Evolutionary conservation across 2,888 invertebrate genomes (phyloP).

Genomic region (Pseudolycoriella hygida): DNA sequence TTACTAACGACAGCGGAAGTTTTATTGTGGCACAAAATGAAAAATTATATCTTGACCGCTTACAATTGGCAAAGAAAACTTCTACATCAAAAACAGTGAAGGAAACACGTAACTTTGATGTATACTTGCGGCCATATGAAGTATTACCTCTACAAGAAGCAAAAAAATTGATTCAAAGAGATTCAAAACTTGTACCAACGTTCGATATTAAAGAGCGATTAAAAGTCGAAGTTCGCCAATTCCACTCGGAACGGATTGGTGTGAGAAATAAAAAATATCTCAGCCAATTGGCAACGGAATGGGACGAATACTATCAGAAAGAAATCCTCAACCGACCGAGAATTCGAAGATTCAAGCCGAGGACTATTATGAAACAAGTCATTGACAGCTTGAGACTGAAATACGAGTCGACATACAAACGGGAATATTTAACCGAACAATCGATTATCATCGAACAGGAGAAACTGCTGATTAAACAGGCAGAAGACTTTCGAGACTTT

Average conservation of each 20-base stretch:
- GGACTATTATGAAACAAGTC: slow-evolving; percentile 17
- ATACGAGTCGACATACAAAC: slow-evolving; percentile 23
- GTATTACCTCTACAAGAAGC: slow-evolving; percentile 21
- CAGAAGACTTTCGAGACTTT: slow-evolving; percentile 16
- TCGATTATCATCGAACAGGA: slow-evolving; percentile 14
- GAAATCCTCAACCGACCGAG: slow-evolving; percentile 20
- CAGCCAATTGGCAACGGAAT: slow-evolving; percentile 22
- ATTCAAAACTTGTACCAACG: slow-evolving; percentile 24
- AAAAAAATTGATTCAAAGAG: slow-evolving; percentile 13
- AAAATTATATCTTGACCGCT: slow-evolving; percentile 22
- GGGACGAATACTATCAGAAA: slow-evolving; percentile 26
- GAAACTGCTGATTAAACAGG: slow-evolving; percentile 19
- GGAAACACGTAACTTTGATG: slow-evolving; percentile 10
- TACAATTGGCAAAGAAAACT: too few species aligned
- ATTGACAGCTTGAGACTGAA: slow-evolving; percentile 23
- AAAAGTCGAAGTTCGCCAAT: slow-evolving; percentile 18
- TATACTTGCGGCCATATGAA: slow-evolving; percentile 21
- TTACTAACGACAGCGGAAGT: slow-evolving; percentile 26
- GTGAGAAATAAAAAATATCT: slow-evolving; percentile 14
- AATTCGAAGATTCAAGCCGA: slow-evolving; percentile 20
- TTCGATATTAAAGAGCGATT: slow-evolving; percentile 22
- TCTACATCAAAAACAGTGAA: too few species aligned
- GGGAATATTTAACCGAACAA: slow-evolving; percentile 14
- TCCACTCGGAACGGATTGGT: slow-evolving; percentile 18
- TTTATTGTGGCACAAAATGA: slow-evolving; percentile 20